Conservation (phyloP, 2,113 vertebrate species). For the Forbesichthys agassizii region DNA sequence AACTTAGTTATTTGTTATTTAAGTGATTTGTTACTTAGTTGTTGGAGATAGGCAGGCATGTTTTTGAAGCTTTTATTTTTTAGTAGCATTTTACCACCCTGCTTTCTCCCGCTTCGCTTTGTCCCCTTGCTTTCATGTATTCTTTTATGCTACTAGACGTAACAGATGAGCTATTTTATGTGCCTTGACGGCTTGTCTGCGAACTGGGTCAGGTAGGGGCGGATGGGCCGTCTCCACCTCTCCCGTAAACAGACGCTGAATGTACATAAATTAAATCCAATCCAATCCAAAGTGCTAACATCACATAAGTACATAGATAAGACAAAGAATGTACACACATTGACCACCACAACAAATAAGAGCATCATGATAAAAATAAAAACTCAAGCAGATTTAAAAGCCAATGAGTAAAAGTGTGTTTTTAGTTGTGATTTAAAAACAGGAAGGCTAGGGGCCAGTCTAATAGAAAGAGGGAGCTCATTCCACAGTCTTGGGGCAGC, state of each 20-base stretch:
- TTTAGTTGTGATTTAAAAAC: too few species aligned
- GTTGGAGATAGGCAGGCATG: neutral
- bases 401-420: too few species aligned
- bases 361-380: constrained; percentile 11
- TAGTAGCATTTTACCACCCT: neutral
- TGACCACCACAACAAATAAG: too few species aligned
- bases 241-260: constrained; percentile 1
- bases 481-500: too few species aligned
- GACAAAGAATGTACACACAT: too few species aligned
- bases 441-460: too few species aligned
- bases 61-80: neutral
- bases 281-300: too few species aligned
- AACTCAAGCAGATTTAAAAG: neutral
- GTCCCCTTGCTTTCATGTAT: neutral
- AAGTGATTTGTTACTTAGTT: too few species aligned
- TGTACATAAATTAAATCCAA: too few species aligned
- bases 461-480: too few species aligned
- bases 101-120: neutral
- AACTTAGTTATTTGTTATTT: too few species aligned
- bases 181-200: constrained; percentile 15
- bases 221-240: constrained; percentile 10
- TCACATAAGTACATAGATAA: too few species aligned
- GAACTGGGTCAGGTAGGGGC: constrained; percentile 13
- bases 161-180: constrained; percentile 2
- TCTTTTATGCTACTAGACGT: neutral